Conservation (phyloP, 2,888 invertebrate genomes). For the Melanchra persicariae region DNA sequence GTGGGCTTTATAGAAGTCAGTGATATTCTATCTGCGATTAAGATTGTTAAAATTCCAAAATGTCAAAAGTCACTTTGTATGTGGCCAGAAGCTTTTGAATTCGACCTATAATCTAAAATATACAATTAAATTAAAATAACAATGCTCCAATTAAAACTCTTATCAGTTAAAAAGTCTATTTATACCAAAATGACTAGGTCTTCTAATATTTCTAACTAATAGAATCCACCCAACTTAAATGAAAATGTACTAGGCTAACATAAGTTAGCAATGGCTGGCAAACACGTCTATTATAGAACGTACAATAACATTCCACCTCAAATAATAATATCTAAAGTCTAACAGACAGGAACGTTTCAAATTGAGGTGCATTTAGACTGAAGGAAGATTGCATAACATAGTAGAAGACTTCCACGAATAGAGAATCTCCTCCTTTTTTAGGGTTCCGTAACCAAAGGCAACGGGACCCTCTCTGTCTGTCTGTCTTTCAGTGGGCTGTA, state of each 20-base stretch:
- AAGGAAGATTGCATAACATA: not conserved
- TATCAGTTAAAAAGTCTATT: not conserved
- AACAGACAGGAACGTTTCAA: not conserved
- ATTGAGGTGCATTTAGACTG: not conserved
- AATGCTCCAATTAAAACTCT: not conserved
- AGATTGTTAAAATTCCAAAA: not conserved
- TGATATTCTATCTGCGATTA: not conserved
- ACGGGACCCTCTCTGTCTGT: too few species aligned
- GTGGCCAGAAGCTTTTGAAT: not conserved
- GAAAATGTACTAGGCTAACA: constrained; percentile 21
- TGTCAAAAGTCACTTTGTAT: not conserved
- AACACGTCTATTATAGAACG: constrained; percentile 1
- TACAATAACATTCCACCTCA: constrained; percentile 21
- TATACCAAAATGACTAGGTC: not conserved
- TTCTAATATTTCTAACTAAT: not conserved
- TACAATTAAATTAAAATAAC: not conserved
- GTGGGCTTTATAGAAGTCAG: not conserved
- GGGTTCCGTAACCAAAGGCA: too few species aligned
- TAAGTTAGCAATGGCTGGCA: constrained; percentile 17
- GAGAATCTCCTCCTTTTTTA: too few species aligned
- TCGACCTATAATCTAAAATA: too few species aligned
- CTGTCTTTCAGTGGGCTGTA: too few species aligned
- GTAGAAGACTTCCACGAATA: not conserved
- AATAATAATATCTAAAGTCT: constrained; percentile 10
- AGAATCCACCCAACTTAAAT: not conserved